Base-by-base conservation (phyloP, 1,140 invertebrate genomes). In the Drusus annulatus region DNA sequence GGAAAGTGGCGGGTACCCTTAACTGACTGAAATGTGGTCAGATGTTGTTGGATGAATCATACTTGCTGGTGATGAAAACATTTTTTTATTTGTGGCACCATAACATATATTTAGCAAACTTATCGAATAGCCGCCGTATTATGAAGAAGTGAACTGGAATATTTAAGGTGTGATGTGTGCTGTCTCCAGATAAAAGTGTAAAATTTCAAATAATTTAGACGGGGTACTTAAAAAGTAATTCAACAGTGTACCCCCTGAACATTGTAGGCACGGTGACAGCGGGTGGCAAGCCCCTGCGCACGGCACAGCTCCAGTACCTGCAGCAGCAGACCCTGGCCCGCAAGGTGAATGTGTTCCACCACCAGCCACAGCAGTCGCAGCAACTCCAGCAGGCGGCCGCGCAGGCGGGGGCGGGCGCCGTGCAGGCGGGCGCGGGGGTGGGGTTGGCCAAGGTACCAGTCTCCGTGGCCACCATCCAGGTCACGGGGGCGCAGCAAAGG, bases 261-360 rank as follows among this genome's bases (percentile, higher is more conserved):
- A 28, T 28, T 65, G 16, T 31, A 84, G 83, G 86, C 8, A 87
- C 89, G 2, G 85, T 90, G 28, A 84, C 86, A 1, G 71, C 82
- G 0, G 83, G 86, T 7, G 89, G 87, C 5, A 91, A 92, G 83
- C 87, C 91, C 7, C 88, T 91, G 1, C 88, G 86, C 45, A 86
- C 87, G 25, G 86, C 88, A 0, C 89, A 90, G 58, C 84, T 91
- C 17, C 89, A 91, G 68, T 87, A 90, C 56, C 90, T 91, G 73
- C 80, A 90, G n/a, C 89, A 90, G 81, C 86, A 87, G 77, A 68
- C 82, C 17, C 15, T 79, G 19, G 84, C 87, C 25, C 84, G 90
- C 50, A 90, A 91, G 82, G 79, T 89, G 0, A 89, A 88, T 78
- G 88, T 86, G 23, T 71, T 90, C 17, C 86, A 87, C 51, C 86